Conservation (phyloP, 2,113 vertebrate species). For the Chlorodrepanis virens region DNA sequence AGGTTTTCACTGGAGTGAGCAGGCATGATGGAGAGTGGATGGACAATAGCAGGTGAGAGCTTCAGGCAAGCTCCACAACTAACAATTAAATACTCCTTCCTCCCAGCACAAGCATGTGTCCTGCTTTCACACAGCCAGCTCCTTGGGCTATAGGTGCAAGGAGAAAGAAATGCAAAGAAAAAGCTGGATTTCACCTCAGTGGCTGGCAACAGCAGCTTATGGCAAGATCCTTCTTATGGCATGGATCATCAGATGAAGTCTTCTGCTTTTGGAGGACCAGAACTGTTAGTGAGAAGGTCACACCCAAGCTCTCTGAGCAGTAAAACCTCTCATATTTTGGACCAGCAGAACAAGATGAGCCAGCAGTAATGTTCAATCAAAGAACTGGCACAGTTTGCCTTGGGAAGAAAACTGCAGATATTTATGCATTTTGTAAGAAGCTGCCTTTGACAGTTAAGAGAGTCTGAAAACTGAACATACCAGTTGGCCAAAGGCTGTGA, state of each 20-base stretch:
- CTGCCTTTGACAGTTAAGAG: not conserved
- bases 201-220: not conserved
- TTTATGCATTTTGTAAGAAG: not conserved
- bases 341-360: slow-evolving; percentile 12
- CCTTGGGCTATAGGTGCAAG: not conserved
- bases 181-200: not conserved
- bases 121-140: not conserved
- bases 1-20: not conserved
- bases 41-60: not conserved
- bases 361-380: not conserved
- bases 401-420: not conserved
- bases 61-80: not conserved
- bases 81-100: not conserved
- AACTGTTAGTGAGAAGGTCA: not conserved
- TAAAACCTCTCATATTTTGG: not conserved
- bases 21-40: not conserved
- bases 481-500: not conserved
- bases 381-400: not conserved
- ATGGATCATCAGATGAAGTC: not conserved
- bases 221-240: not conserved
- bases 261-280: not conserved
- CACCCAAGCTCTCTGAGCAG: not conserved
- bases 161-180: not conserved
- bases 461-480: not conserved
- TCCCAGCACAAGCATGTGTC: not conserved